Evolutionary conservation across 2,797 vertebrate species (phyloP), one percentile per base, ranked within the genome.

Genomic region (Phaenicophaeus curvirostris): DNA sequence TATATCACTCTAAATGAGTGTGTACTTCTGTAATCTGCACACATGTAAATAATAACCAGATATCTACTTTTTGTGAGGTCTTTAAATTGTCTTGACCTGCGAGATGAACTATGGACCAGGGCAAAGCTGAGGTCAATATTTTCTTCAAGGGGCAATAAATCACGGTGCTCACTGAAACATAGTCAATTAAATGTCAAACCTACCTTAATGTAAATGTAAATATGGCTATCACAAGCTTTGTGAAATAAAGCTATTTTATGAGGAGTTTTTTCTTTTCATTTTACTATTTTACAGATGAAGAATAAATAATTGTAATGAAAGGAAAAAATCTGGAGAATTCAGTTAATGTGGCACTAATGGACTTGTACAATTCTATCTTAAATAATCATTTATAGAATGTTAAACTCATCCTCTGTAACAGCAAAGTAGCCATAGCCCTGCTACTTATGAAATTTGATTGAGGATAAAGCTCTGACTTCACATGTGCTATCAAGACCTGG

Each of bases 61-160:
- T 37, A 89, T 73, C n/a, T 90, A 53, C 15, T 83, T 94, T 78
- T 89, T 88, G 35, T 53, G 51, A 91, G 20, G 68, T 93, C 41
- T 88, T 89, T 69, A 91, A 90, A 65, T 76, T 87, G 46, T 81
- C 76, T 90, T 90, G 54, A 81, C 68, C 59, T 85, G 27, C 71
- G 69, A 92, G 44, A 84, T 28, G 92, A 94, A n/a, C 30, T 89
- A 89, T 37, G 81, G 74, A 91, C 25, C 20, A 51, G 83, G 10
- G 31, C 48, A 90, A 96, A 88, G 9, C 6, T 86, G 24, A 80
- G n/a, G 55, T 93, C 54, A 48, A 33, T 85, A 71, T 90, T 91
- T 95, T 90, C 65, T 88, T 94, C 74, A 75, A 93, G 35, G 4
- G 24, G 11, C 58, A 92, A 86, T 78, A 94, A 88, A 93, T 67